Evolutionary conservation across 2,113 vertebrate species (phyloP).

Genomic region (Ictalurus punctatus): DNA sequence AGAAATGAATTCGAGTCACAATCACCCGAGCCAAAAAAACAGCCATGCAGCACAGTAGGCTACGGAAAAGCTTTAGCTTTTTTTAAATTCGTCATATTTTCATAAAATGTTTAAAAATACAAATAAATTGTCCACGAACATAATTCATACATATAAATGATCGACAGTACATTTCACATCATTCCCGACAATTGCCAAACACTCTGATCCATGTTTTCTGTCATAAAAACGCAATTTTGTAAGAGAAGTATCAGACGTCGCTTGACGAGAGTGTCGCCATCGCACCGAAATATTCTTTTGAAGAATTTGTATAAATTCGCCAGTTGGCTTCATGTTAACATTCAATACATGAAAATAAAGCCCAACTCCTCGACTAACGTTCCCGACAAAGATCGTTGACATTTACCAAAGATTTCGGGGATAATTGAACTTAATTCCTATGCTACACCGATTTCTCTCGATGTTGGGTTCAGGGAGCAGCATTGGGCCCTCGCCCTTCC

Average conservation of each 20-base stretch:
- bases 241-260: slow-evolving; percentile 52
- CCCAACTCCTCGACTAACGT: slow-evolving; percentile 56
- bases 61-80: slow-evolving; percentile 7
- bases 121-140: slow-evolving; percentile 68
- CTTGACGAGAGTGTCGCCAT: slow-evolving; percentile 64
- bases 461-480: slow-evolving; percentile 57
- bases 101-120: slow-evolving; percentile 97
- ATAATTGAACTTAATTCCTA: slow-evolving; percentile 69
- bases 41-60: slow-evolving; percentile 70
- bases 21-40: slow-evolving; percentile 74
- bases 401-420: slow-evolving; percentile 45
- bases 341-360: slow-evolving; percentile 81
- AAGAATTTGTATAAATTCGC: slow-evolving; percentile 88
- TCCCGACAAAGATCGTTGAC: background rate
- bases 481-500: slow-evolving; percentile 75
- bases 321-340: slow-evolving; percentile 54
- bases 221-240: slow-evolving; percentile 67
- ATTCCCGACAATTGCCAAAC: slow-evolving; percentile 84
- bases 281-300: slow-evolving; percentile 64
- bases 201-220: slow-evolving; percentile 35
- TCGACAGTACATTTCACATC: slow-evolving; percentile 66
- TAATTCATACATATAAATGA: slow-evolving; percentile 69
- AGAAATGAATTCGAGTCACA: slow-evolving; percentile 86
- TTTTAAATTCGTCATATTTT: slow-evolving; percentile 89
- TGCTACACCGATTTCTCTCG: slow-evolving; percentile 58